Percentiles rank a stretch among this genome's conserved stretches.
Conservation (phyloP, 2,888 invertebrate genomes). For the Andrena dorsata region DNA sequence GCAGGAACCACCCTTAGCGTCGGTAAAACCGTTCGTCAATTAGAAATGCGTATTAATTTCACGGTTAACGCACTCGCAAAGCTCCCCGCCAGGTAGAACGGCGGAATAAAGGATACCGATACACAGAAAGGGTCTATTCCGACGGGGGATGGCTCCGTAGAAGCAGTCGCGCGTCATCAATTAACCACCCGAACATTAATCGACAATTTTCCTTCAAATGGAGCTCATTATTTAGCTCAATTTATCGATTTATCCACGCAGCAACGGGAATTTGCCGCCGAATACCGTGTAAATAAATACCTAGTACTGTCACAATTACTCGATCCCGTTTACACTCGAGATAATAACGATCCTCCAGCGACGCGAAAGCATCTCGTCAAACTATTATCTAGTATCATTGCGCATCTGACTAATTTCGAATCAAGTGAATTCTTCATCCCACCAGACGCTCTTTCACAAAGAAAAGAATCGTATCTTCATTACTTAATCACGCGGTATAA, state of each 20-base stretch:
- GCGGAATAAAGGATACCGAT: constrained; percentile 4
- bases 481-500: too few species aligned
- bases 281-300: constrained; percentile 25
- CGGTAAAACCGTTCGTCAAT: constrained; percentile 15
- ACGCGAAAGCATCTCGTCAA: not conserved
- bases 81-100: not conserved
- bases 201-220: constrained; percentile 25
- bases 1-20: not conserved
- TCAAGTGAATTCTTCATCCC: not conserved
- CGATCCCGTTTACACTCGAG: constrained; percentile 3
- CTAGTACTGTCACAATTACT: constrained; percentile 16
- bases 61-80: constrained; percentile 10
- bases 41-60: constrained; percentile 35
- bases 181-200: constrained; percentile 41
- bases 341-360: not conserved
- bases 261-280: constrained; percentile 3
- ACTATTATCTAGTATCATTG: not conserved
- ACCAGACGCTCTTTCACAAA: not conserved
- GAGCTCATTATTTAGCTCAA: constrained; percentile 28
- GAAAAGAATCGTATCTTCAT: not conserved
- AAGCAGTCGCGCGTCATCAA: constrained; percentile 13
- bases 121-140: constrained; percentile 10
- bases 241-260: constrained; percentile 24
- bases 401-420: not conserved
- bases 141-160: not conserved